These are phyloP conservation scores for Podilymbus podiceps DNA, from an alignment of 2,113 vertebrate species.

Conservation along the genomic window DNA sequence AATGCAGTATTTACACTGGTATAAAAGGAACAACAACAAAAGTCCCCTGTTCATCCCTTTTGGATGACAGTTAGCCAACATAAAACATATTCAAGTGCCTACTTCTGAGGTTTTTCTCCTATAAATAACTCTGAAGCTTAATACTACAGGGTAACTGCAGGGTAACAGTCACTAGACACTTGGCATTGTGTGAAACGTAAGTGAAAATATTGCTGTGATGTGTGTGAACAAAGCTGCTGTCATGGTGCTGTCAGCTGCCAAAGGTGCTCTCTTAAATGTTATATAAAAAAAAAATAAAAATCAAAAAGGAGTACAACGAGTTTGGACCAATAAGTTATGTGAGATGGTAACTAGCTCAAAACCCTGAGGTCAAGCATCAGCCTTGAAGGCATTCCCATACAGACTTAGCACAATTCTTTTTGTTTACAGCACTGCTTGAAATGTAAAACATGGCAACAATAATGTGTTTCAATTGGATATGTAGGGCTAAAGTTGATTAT, in stretches of 20 bases:
- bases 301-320: background rate
- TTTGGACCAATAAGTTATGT: background rate
- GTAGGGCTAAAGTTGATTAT: background rate
- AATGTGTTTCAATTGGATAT: background rate
- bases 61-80: background rate
- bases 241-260: background rate
- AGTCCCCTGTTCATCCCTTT: background rate
- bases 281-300: background rate
- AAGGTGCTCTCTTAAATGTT: constrained; percentile 5
- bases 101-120: background rate
- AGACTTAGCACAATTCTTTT: background rate
- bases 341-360: background rate
- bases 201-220: background rate
- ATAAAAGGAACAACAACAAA: background rate
- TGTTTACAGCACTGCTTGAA: background rate
- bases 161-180: background rate
- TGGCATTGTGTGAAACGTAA: background rate
- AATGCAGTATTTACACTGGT: background rate
- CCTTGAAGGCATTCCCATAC: background rate
- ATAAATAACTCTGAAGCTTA: background rate
- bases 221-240: background rate
- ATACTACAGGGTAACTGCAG: background rate
- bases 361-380: background rate
- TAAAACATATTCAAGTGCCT: background rate
- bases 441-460: background rate